Conservation (phyloP, 2,888 invertebrate species). For the Pharmacophagus antenor region DNA sequence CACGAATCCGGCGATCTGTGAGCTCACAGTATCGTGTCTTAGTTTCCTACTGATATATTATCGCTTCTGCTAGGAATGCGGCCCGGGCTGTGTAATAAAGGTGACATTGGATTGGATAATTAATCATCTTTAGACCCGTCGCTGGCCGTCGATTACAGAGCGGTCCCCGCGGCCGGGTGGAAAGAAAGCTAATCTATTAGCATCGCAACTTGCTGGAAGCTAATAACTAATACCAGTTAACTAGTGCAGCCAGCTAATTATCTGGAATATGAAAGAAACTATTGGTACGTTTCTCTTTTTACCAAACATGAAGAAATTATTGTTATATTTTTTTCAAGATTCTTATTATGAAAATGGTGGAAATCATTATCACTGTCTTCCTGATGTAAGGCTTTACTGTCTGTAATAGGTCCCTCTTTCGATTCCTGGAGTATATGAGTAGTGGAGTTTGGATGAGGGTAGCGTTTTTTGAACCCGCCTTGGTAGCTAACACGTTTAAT, state of each 20-base stretch:
- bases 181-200: conserved; percentile 53
- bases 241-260: neutral
- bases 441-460: too few relatives aligned
- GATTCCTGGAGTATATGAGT: too few relatives aligned
- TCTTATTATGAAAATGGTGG: too few relatives aligned
- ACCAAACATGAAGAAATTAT: too few relatives aligned
- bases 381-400: too few relatives aligned
- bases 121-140: conserved; percentile 40
- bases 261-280: neutral
- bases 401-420: too few relatives aligned
- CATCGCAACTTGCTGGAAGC: conserved; percentile 32
- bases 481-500: too few relatives aligned
- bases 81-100: conserved; percentile 6
- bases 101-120: conserved; percentile 31
- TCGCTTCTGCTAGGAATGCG: conserved; percentile 4
- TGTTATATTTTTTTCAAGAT: too few relatives aligned
- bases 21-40: too few relatives aligned
- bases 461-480: too few relatives aligned
- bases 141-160: conserved; percentile 28
- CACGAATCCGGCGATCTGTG: too few relatives aligned
- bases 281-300: neutral
- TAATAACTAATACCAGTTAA: conserved; percentile 32
- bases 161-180: conserved; percentile 34
- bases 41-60: neutral
- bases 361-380: too few relatives aligned